Evolutionary conservation across 2,113 vertebrate species (phyloP).

Genomic region (Indri indri): DNA sequence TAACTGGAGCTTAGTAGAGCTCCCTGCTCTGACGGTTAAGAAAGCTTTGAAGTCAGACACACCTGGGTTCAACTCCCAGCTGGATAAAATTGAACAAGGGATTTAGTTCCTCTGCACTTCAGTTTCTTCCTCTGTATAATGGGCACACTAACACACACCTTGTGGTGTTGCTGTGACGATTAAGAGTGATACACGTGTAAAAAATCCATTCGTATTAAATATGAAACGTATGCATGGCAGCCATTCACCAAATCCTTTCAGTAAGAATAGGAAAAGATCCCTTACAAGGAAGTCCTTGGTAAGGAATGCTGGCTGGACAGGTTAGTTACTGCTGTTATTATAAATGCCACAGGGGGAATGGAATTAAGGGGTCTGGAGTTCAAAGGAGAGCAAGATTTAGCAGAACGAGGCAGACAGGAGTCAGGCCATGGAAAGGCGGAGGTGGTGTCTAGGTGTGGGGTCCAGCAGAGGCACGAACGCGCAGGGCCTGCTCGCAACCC

Average conservation of each 20-base stretch:
- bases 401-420: background rate
- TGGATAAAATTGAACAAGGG: background rate
- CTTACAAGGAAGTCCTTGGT: background rate
- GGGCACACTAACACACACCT: background rate
- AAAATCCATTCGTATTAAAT: background rate
- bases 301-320: background rate
- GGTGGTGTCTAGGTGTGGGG: background rate
- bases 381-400: background rate
- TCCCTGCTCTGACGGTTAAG: background rate
- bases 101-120: background rate
- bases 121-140: background rate
- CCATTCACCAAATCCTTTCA: background rate
- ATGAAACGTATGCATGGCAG: fast-evolving
- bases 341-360: background rate
- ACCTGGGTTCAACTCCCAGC: background rate
- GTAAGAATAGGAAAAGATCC: background rate
- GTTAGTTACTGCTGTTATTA: background rate
- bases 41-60: background rate
- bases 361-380: background rate
- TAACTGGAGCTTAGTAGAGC: background rate
- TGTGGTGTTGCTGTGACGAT: background rate
- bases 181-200: background rate
- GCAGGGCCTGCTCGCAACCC: background rate
- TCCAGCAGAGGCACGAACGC: background rate
- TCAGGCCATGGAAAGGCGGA: background rate